Percentiles rank a stretch among this genome's conserved stretches.
phyloP scores from a whole-genome alignment of 2,888 invertebrate species.

The Spodoptera picta region DNA sequence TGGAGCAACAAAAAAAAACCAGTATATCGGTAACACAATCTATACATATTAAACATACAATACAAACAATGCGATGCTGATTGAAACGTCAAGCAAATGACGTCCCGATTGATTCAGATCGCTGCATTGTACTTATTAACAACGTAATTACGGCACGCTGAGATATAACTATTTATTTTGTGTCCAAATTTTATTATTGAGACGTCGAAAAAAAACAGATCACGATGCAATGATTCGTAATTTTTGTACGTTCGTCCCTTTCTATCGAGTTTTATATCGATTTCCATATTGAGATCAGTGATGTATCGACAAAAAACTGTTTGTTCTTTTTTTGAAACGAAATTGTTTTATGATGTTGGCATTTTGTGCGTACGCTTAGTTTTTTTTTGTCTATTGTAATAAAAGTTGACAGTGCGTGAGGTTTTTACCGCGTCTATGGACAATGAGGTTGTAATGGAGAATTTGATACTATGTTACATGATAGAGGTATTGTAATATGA shows the following conservation, averaged over 20 bases:
- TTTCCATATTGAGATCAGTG: constrained; percentile 72
- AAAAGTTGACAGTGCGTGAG: constrained; percentile 50
- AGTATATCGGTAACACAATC: constrained; percentile 88
- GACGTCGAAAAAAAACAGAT: constrained; percentile 79
- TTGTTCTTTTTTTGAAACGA: constrained; percentile 68
- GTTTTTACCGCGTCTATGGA: constrained; percentile 44
- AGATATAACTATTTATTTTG: constrained; percentile 85
- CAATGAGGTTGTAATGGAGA: constrained; percentile 49
- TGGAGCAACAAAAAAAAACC: constrained; percentile 75
- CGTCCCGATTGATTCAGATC: constrained; percentile 84
- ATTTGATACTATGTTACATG: constrained; percentile 48
- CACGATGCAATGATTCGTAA: constrained; percentile 79
- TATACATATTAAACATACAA: constrained; percentile 86
- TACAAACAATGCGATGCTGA: constrained; percentile 87
- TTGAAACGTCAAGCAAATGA: constrained; percentile 87
- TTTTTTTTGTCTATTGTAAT: constrained; percentile 38
- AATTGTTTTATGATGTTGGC: constrained; percentile 61
- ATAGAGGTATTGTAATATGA: constrained; percentile 43
- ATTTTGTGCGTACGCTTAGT: constrained; percentile 33
- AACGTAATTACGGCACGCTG: constrained; percentile 86
- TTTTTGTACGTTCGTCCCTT: constrained; percentile 69
- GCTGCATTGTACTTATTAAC: constrained; percentile 85
- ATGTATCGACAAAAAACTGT: constrained; percentile 57
- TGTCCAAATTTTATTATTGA: constrained; percentile 83
- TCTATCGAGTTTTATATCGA: constrained; percentile 75